Evolutionary conservation across 2,113 vertebrate species (phyloP).

Genomic region (Nyctibius bracteatus): DNA sequence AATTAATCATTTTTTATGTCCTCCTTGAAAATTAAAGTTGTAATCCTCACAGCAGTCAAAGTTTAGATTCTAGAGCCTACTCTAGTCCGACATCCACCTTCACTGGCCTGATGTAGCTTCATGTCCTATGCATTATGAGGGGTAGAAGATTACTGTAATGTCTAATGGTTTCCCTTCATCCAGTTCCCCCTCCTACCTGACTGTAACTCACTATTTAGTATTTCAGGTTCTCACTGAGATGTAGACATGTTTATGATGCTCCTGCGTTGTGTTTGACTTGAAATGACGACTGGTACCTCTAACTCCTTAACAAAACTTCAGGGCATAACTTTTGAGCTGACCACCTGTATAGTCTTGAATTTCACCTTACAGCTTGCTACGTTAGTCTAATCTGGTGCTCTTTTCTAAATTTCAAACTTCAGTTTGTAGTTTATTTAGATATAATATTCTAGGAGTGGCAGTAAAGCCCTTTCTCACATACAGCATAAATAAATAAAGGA

Average conservation of each 20-base stretch:
- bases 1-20: not conserved
- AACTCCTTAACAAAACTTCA: not conserved
- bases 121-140: not conserved
- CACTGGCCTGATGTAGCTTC: not conserved
- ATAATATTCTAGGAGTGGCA: not conserved
- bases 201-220: not conserved
- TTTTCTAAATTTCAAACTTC: not conserved
- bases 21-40: not conserved
- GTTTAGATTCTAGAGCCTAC: not conserved
- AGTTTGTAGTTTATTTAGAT: not conserved
- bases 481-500: not conserved
- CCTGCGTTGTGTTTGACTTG: not conserved
- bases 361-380: not conserved
- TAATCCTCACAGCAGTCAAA: not conserved
- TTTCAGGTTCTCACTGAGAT: not conserved
- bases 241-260: not conserved
- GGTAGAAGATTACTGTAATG: not conserved
- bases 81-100: not conserved
- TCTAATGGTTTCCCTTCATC: not conserved
- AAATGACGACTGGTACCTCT: not conserved
- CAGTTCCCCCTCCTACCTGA: not conserved
- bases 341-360: not conserved
- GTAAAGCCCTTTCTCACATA: not conserved
- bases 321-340: not conserved
- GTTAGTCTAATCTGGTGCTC: not conserved